A percentile compares a stretch with the other conserved stretches of the same genome.
Conservation (phyloP, 2,113 vertebrate genomes). For the Lagopus leucura region DNA sequence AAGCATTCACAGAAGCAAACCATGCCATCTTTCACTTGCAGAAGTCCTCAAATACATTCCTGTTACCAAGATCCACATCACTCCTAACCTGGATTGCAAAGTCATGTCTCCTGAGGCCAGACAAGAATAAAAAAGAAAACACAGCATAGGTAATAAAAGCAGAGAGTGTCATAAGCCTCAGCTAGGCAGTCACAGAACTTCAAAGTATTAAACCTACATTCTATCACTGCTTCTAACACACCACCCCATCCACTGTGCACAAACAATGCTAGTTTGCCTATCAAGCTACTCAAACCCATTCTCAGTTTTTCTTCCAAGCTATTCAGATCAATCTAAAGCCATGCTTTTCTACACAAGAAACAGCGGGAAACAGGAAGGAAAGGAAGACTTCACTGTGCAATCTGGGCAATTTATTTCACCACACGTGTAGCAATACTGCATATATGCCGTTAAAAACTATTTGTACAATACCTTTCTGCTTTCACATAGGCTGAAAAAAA, state of each 20-base stretch:
- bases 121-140: not conserved
- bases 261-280: constrained; percentile 12
- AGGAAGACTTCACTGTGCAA: not conserved
- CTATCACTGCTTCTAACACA: constrained; percentile 7
- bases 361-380: not conserved
- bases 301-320: not conserved
- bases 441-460: not conserved
- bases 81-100: constrained; percentile 19
- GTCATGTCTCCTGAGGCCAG: not conserved
- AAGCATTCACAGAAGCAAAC: not conserved
- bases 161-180: not conserved
- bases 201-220: not conserved
- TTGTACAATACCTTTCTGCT: not conserved
- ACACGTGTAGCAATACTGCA: not conserved
- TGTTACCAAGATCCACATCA: not conserved
- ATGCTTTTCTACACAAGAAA: not conserved
- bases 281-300: not conserved
- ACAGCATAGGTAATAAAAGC: constrained; percentile 20
- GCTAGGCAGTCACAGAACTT: not conserved
- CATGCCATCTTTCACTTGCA: not conserved
- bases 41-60: not conserved
- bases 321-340: not conserved
- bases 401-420: constrained; percentile 31
- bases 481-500: not conserved
- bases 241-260: not conserved